Conservation (phyloP, 2,888 invertebrate species). For the Polietes domitor region DNA sequence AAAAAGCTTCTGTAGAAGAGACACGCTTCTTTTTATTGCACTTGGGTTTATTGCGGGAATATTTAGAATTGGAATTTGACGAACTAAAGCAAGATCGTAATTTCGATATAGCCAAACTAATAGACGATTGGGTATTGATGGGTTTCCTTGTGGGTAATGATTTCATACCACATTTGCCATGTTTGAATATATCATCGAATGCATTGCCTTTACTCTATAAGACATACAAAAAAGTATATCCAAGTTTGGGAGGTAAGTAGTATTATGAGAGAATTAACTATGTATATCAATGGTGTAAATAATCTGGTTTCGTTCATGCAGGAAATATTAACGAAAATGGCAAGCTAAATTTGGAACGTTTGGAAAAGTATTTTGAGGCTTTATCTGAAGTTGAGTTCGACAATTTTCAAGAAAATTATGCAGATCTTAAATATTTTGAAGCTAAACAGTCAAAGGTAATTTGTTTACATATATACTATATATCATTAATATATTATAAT, state of each 20-base stretch:
- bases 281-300: background rate
- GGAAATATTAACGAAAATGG: conserved; percentile 97
- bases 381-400: conserved; percentile 88
- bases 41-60: conserved; percentile 94
- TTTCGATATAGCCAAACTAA: conserved; percentile 94
- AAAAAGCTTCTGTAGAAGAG: conserved; percentile 90
- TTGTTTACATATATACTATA: conserved; percentile 68
- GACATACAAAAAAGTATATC: conserved; percentile 93
- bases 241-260: conserved; percentile 89
- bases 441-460: conserved; percentile 85
- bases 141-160: conserved; percentile 98
- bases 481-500: background rate
- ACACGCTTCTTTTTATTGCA: conserved; percentile 96
- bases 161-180: conserved; percentile 97
- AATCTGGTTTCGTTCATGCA: conserved; percentile 74
- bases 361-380: conserved; percentile 91
- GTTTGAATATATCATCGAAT: conserved; percentile 95
- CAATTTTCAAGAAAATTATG: conserved; percentile 88
- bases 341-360: conserved; percentile 89
- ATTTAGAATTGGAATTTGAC: conserved; percentile 94
- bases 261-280: background rate
- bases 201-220: conserved; percentile 93
- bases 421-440: conserved; percentile 92
- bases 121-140: conserved; percentile 99
- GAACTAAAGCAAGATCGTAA: conserved; percentile 84